Evolutionary conservation across 2,113 vertebrate genomes (phyloP).

Genomic region (Caloenas nicobarica): DNA sequence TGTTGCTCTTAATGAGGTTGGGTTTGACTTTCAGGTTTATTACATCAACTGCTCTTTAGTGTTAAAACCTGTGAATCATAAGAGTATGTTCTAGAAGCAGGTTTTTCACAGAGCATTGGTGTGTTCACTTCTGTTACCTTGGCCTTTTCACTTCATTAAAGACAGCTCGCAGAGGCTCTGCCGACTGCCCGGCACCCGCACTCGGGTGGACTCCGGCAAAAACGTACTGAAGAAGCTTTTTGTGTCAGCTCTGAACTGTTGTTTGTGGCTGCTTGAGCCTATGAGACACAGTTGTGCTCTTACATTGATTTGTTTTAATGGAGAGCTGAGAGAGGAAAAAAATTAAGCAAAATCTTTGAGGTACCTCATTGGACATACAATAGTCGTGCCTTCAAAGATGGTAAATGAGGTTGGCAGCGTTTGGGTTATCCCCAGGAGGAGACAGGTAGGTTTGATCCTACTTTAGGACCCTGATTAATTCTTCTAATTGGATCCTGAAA

Average conservation of each 20-base stretch:
- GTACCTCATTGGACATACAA: not conserved
- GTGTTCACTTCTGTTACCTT: not conserved
- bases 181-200: not conserved
- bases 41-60: not conserved
- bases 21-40: not conserved
- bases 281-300: not conserved
- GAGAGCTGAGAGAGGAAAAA: not conserved
- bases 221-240: not conserved
- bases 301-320: not conserved
- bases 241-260: not conserved
- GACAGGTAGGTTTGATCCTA: conserved; percentile 1
- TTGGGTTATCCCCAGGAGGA: conserved; percentile 35
- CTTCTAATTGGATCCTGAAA: conserved; percentile 30
- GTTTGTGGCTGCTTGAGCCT: not conserved
- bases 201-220: not conserved
- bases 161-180: not conserved
- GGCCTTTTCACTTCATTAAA: not conserved
- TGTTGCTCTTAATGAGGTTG: not conserved
- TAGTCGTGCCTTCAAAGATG: not conserved
- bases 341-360: not conserved
- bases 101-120: not conserved
- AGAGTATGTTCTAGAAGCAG: not conserved
- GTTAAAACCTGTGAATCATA: not conserved
- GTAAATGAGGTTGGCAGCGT: not conserved
- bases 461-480: conserved; percentile 3